Base-by-base conservation (phyloP, 2,888 invertebrate genomes). In the Rhogogaster chlorosoma region DNA sequence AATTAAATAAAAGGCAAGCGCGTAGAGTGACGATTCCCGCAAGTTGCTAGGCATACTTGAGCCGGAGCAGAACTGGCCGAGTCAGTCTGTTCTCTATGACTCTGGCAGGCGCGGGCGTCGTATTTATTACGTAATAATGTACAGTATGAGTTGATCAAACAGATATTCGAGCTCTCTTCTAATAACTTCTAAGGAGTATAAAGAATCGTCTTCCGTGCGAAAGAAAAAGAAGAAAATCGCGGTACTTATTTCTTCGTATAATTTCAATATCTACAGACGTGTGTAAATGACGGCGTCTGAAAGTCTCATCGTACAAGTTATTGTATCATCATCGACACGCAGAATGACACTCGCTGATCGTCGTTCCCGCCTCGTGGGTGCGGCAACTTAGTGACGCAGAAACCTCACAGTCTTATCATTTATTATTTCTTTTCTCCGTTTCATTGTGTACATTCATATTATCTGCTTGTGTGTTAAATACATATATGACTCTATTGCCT, bases 1-100 rank as follows among this genome's bases (percentile, higher is more conserved):
- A 73, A 73, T 73, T 42, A 42, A 38, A 36, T 26, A 73, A 73
- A 73, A 42, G 42, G 12, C 71, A 73, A 73, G 42, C 38, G 42
- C 71, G 42, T n/a, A 18, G 42, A 73, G 71, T 73, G 42, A 73
- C 71, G 38, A 73, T 73, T 73, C 71, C n/a, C 71, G 42, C 42
- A 42, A 42, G 22, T 42, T 22, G 71, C 42, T 42, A 73, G 42
- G 36, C 70, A 70, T 70, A 36, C 32, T 36, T 29, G 70, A 36
- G 70, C 15, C 42, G 12, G 42, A 29, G 22, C 38, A n/a, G 26
- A 42, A 73, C 71, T 42, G n/a, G 22, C 42, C 9, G 42, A 73
- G 71, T 73, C 29, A 67, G 67, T 73, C 32, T 38, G 71, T 38
- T 73, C 36, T 22, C 29, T 73, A 67, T 0, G 10, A 67, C 26